Evolutionary conservation across 2,113 vertebrate genomes (phyloP).

Genomic region (Pipa parva): DNA sequence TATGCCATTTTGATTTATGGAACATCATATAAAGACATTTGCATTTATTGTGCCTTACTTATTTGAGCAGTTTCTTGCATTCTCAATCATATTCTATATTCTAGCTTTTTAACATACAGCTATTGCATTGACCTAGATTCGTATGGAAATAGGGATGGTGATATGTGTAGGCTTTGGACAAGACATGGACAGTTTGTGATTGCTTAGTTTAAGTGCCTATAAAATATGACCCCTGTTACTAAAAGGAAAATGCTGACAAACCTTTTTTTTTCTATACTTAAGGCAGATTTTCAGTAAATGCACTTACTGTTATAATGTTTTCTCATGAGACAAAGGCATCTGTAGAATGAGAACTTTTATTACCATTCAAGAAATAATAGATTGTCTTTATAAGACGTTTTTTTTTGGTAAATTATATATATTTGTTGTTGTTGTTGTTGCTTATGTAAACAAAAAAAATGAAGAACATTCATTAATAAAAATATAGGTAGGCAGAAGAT

Average conservation of each 20-base stretch:
- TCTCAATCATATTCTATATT: constrained; percentile 59
- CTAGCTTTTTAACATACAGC: constrained; percentile 56
- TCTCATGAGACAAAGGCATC: constrained; percentile 49
- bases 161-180: constrained; percentile 60
- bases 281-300: constrained; percentile 75
- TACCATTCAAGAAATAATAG: constrained; percentile 23
- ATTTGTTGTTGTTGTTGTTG: constrained; percentile 23
- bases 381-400: constrained; percentile 25
- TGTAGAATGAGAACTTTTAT: constrained; percentile 34
- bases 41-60: constrained; percentile 50
- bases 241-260: constrained; percentile 77
- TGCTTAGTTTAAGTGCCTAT: constrained; percentile 65
- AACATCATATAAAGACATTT: constrained; percentile 25
- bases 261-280: constrained; percentile 66
- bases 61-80: constrained; percentile 63
- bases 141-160: constrained; percentile 64
- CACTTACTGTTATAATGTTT: constrained; percentile 64
- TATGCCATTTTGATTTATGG: constrained; percentile 36
- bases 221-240: constrained; percentile 74
- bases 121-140: constrained; percentile 75
- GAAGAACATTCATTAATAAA: constrained; percentile 24
- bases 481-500: constrained; percentile 3
- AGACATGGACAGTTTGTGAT: constrained; percentile 57
- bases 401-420: constrained; percentile 28
- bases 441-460: constrained; percentile 32